Base-by-base conservation (phyloP, 1,140 invertebrate species). In the Drosophila pandora region DNA sequence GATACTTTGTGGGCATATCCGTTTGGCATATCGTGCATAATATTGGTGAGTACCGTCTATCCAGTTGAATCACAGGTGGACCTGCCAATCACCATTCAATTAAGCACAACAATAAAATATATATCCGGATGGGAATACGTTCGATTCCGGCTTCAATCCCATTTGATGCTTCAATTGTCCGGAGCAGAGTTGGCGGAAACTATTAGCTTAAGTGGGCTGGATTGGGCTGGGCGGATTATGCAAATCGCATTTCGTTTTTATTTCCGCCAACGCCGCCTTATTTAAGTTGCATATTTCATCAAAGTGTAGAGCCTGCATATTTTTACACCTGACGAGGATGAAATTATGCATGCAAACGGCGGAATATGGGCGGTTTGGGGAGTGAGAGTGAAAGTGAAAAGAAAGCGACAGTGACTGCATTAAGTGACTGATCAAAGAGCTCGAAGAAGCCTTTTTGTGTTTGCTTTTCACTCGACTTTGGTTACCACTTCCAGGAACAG, bases 1-100 rank as follows among this genome's bases (percentile, higher is more conserved):
- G 92, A 93, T 68, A 91, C 93, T 68, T 92, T 93, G 70, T 93
- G 92, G 83, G 93, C 93, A 76, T 94, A 94, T 78, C 87, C 93
- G 59, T 94, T 95, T 64, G 93, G 93, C 61, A 92, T 93, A 54
- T 90, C 93, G 53, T 93, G 94, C 73, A 93, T 93, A 63, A 87
- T 93, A 62, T 79, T 95, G 92, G 94, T 94, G 91, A 93, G 93
- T 41, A 13, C 2, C 48, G 17, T 49, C 41, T 8, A 52, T 62
- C 58, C 53, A 17, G 13, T 21, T 25, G 25, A 8, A 7, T 6
- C 9, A 30, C 37, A 41, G 47, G 53, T 71, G 5, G 13, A 41
- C 50, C 41, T 6, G 34, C 53, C 56, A 71, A 64, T 61, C 55
- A 28, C n/a, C 48, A 73, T 76, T 76, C 67, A 87, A 87, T 87